phyloP scores from a whole-genome alignment of 2,797 vertebrate species.

The Gallinago nigripennis region DNA sequence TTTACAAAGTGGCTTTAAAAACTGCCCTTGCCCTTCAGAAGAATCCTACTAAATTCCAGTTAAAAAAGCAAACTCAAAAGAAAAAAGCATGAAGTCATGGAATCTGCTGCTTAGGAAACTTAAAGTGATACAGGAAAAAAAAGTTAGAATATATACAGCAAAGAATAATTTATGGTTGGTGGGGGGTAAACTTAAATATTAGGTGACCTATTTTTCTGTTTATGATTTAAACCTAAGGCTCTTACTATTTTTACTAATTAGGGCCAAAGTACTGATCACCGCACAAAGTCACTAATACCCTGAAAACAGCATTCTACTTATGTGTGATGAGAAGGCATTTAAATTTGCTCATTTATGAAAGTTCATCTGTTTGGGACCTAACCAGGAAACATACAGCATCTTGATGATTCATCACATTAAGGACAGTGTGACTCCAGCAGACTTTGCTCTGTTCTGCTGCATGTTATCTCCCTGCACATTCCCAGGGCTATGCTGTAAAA shows the following conservation, averaged over 20 bases:
- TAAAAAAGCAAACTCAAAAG: not conserved
- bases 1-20: not conserved
- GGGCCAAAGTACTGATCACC: not conserved
- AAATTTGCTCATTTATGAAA: slow-evolving; percentile 47
- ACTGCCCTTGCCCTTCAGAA: not conserved
- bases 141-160: not conserved
- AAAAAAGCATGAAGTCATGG: not conserved
- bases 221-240: slow-evolving; percentile 3
- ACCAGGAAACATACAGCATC: not conserved
- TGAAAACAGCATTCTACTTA: not conserved
- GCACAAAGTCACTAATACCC: slow-evolving; percentile 18
- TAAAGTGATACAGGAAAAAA: not conserved
- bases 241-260: slow-evolving; percentile 27
- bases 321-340: slow-evolving; percentile 44
- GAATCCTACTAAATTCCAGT: not conserved
- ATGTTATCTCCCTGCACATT: slow-evolving; percentile 51
- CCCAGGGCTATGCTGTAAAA: slow-evolving; percentile 28
- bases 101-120: not conserved
- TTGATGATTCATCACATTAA: slow-evolving; percentile 49
- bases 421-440: slow-evolving; percentile 41
- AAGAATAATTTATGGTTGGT: not conserved
- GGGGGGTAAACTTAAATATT: not conserved
- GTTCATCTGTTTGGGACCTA: slow-evolving; percentile 46
- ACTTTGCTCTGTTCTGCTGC: slow-evolving; percentile 11
- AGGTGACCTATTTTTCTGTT: slow-evolving; percentile 16